Base-by-base conservation (phyloP, 2,113 vertebrate genomes). In the Oenanthe melanoleuca region DNA sequence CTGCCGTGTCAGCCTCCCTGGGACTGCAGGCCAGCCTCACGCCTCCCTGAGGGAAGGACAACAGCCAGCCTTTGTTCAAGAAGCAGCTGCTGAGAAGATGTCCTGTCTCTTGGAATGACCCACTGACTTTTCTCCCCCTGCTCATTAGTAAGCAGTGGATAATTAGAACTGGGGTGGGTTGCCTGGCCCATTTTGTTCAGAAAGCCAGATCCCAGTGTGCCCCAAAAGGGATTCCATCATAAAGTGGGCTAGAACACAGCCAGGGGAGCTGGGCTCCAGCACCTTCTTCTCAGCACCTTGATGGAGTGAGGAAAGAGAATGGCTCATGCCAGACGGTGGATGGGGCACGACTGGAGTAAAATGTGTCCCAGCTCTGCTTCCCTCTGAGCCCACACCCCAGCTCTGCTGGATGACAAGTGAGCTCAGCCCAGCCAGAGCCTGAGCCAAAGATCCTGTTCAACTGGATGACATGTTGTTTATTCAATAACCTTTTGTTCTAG, bases 41-140 rank as follows among this genome's bases (percentile, higher is more conserved):
- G 84, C 88, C 83, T 90, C 87, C 90, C 88, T 75, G 92, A 86
- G 92, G 37, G 89, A 91, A 88, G 86, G 93, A 93, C 95, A 96
- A 91, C 93, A 91, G 88, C 26, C 3, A 69, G 85, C 91, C 86
- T 93, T 92, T 92, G 93, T 95, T 92, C 91, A 70, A 88, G 64
- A 82, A 80, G 91, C 90, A 95, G 95, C 95, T 95, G 92, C 88
- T 77, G 65, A 93, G 91, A 70, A 93, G 91, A 95, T 79, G 86
- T 80, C 89, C 93, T 84, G 80, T 86, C 88, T 86, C 69, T 50
- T 23, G 78, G 90, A 93, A 93, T 60, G 91, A 86, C 92, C 90
- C 82, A 88, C 85, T 94, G 96, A 93, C 95, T 93, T 86, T 88
- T 61, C 82, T 93, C 74, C 63, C 88, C 57, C 70, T 64, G 82